phyloP scores from a whole-genome alignment of 2,113 vertebrate genomes.

The Rhinopithecus roxellana region DNA sequence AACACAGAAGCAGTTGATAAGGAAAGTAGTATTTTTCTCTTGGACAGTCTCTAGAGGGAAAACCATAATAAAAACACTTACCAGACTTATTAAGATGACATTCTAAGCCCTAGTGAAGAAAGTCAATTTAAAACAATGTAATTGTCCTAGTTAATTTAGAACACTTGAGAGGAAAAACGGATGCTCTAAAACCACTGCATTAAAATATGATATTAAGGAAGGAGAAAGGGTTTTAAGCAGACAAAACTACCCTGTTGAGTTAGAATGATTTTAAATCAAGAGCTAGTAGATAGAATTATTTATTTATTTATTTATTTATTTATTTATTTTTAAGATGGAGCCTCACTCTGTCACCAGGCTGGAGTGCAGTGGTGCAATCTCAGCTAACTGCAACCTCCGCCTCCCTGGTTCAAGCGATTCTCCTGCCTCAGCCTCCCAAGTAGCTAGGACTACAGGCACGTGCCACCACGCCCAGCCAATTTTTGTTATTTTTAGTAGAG shows the following conservation, averaged over 20 bases:
- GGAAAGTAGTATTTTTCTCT: not conserved
- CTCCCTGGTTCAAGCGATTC: no score
- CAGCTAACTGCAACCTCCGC: no score
- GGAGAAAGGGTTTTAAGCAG: not conserved
- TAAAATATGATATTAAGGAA: not conserved
- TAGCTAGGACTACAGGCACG: no score
- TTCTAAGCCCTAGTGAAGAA: not conserved
- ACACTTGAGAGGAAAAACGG: not conserved
- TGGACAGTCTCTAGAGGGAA: not conserved
- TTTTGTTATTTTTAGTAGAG: no score
- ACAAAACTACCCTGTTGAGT: not conserved
- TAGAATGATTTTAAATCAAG: not conserved
- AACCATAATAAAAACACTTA: not conserved
- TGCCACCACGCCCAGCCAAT: no score
- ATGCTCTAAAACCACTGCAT: not conserved
- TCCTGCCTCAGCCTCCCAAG: no score
- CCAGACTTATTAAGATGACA: not conserved
- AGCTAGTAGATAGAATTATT: no score
- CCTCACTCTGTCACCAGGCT: no score
- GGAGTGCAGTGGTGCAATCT: no score
- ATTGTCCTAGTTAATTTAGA: not conserved
- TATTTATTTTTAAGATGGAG: no score
- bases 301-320: no score
- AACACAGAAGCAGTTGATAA: not conserved
- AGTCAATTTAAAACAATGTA: conserved; percentile 1